Conservation (phyloP, 2,888 invertebrate genomes). For the Cosmia pyralina region DNA sequence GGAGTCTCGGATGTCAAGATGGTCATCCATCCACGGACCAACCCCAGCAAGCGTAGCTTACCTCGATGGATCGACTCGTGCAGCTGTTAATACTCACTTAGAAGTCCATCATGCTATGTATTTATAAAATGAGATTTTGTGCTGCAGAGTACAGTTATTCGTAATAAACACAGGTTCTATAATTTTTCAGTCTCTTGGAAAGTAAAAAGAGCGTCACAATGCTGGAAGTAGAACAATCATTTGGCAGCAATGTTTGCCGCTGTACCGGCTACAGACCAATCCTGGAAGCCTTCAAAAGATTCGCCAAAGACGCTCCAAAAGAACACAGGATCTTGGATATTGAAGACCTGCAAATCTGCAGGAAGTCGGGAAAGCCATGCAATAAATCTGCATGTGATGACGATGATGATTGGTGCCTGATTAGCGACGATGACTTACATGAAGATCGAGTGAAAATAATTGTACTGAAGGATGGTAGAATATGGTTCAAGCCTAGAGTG, state of each 20-base stretch:
- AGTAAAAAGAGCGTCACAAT: slow-evolving; percentile 85
- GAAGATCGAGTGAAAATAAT: slow-evolving; percentile 62
- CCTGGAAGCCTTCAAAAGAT: slow-evolving; percentile 91
- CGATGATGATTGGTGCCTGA: slow-evolving; percentile 76
- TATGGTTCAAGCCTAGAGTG: slow-evolving; percentile 88
- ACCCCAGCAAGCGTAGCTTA: no score
- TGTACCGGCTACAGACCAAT: slow-evolving; percentile 93
- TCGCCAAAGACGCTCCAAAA: slow-evolving; percentile 85
- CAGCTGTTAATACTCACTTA: no score
- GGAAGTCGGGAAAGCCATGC: slow-evolving; percentile 64
- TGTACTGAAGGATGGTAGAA: slow-evolving; percentile 73
- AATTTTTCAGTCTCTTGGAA: slow-evolving; percentile 78
- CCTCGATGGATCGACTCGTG: no score
- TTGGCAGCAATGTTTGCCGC: slow-evolving; percentile 93
- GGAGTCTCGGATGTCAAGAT: no score
- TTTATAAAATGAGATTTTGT: not conserved
- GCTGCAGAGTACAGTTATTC: not conserved
- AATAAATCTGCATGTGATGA: slow-evolving; percentile 53
- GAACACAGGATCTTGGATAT: slow-evolving; percentile 54
- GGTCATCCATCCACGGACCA: no score
- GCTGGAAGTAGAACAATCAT: slow-evolving; percentile 92
- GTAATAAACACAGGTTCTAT: no score
- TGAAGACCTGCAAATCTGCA: slow-evolving; percentile 61
- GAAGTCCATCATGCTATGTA: not conserved
- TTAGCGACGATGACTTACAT: slow-evolving; percentile 66